A percentile compares a stretch with the other conserved stretches of the same genome.
Evolutionary conservation across 2,113 vertebrate species (phyloP).

Genomic region (Orientallactaga bullata): DNA sequence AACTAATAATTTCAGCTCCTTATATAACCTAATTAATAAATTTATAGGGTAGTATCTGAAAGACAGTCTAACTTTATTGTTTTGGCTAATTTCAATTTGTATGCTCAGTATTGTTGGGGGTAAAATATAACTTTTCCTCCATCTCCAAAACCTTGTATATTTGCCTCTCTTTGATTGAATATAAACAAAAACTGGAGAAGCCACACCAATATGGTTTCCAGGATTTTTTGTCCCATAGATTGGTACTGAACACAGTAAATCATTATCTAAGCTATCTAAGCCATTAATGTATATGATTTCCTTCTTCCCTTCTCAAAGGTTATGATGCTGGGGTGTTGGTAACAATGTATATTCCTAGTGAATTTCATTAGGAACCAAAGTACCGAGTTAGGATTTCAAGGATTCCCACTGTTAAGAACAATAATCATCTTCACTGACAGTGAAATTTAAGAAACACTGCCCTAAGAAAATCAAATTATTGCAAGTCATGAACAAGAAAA

Average conservation of each 20-base stretch:
- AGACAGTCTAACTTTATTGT: neutral
- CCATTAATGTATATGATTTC: neutral
- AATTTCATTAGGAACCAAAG: neutral
- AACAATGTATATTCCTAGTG: neutral
- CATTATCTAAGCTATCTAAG: neutral
- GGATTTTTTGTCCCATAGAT: neutral
- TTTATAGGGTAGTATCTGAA: neutral
- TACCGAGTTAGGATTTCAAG: neutral
- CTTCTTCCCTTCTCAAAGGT: neutral
- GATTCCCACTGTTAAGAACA: neutral
- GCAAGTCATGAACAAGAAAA: neutral
- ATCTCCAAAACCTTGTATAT: slow-evolving; percentile 7
- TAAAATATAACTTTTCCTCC: slow-evolving; percentile 12
- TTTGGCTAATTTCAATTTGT: neutral
- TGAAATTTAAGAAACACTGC: neutral
- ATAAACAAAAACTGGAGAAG: neutral
- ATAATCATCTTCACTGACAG: neutral
- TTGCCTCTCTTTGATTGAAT: neutral
- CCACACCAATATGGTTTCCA: slow-evolving; percentile 8
- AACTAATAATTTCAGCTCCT: neutral
- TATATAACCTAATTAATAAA: neutral
- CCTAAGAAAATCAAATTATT: neutral
- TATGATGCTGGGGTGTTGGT: neutral
- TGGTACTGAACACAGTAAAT: neutral
- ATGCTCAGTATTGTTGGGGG: neutral